A percentile compares a stretch with the other conserved stretches of the same genome.
These are phyloP conservation scores for Monochamus alternatus DNA, from an alignment of 2,888 invertebrate species.

Conservation along the genomic window DNA sequence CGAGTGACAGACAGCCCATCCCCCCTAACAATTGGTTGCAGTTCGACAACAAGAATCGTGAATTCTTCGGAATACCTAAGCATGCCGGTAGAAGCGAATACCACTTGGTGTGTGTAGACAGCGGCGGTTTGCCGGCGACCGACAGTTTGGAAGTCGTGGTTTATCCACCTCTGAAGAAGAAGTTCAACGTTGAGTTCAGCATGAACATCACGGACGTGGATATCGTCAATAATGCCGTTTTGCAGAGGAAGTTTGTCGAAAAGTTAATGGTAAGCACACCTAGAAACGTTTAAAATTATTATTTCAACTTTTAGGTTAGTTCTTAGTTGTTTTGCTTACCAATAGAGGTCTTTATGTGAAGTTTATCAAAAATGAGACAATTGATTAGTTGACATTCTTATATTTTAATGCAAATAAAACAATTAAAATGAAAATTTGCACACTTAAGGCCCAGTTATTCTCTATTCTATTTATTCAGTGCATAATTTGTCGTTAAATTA, in stretches of 20 bases:
- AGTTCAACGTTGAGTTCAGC: constrained; percentile 85
- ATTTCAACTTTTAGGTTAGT: too few relatives aligned
- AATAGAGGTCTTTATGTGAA: too few relatives aligned
- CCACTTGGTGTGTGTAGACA: constrained; percentile 84
- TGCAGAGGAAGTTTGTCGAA: constrained; percentile 87
- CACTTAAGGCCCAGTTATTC: too few relatives aligned
- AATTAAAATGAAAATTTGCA: too few relatives aligned
- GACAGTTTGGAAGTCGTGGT: constrained; percentile 88
- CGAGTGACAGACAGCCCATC: constrained; percentile 80
- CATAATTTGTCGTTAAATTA: too few relatives aligned
- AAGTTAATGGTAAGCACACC: constrained; percentile 73
- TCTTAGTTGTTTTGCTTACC: too few relatives aligned
- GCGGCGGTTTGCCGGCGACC: constrained; percentile 81
- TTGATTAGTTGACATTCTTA: too few relatives aligned
- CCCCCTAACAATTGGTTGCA: constrained; percentile 87
- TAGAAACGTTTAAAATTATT: too few relatives aligned
- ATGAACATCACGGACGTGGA: constrained; percentile 81
- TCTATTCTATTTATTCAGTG: too few relatives aligned
- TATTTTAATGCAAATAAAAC: too few relatives aligned
- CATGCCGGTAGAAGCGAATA: constrained; percentile 86
- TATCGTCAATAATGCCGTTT: constrained; percentile 80
- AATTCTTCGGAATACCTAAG: constrained; percentile 86
- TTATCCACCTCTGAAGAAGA: constrained; percentile 76
- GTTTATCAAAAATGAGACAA: too few relatives aligned
- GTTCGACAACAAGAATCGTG: constrained; percentile 90